Evolutionary conservation across 2,888 invertebrate species (phyloP).

Genomic region (Calameuta filiformis): DNA sequence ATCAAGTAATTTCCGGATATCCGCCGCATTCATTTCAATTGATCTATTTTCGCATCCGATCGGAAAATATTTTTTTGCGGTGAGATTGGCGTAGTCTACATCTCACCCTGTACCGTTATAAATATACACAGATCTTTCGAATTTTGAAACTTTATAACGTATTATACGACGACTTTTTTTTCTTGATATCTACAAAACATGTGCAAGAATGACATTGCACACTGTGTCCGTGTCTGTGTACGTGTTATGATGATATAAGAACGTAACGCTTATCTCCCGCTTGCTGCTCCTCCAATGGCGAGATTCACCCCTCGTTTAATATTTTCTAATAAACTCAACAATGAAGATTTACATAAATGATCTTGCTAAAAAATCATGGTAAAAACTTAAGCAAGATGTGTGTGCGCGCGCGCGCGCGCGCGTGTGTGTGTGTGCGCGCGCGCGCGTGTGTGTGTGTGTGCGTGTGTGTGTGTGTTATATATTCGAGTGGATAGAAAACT

Average conservation of each 20-base stretch:
- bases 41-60: background rate
- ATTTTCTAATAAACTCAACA: conserved; percentile 16
- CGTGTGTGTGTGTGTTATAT: too few relatives aligned
- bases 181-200: conserved; percentile 9
- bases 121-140: background rate
- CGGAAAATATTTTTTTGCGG: background rate
- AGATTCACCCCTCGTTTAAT: conserved; percentile 31
- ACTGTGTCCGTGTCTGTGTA: conserved; percentile 17
- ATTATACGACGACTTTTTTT: background rate
- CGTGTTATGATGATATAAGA: background rate
- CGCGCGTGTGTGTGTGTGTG: too few relatives aligned
- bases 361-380: background rate
- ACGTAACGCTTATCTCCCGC: conserved; percentile 19
- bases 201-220: conserved; percentile 32
- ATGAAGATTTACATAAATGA: background rate
- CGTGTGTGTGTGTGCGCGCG: too few relatives aligned
- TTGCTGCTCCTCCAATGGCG: conserved; percentile 19
- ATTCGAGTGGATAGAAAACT: background rate
- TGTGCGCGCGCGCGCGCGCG: too few relatives aligned
- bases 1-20: background rate
- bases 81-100: background rate
- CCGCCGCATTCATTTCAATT: background rate
- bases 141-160: background rate
- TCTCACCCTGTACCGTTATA: background rate
- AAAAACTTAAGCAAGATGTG: background rate